Percentiles rank a stretch among this genome's conserved stretches.
These are phyloP conservation scores for Lasioglossum lativentre DNA, from an alignment of 2,888 invertebrate species.

Conservation along the genomic window DNA sequence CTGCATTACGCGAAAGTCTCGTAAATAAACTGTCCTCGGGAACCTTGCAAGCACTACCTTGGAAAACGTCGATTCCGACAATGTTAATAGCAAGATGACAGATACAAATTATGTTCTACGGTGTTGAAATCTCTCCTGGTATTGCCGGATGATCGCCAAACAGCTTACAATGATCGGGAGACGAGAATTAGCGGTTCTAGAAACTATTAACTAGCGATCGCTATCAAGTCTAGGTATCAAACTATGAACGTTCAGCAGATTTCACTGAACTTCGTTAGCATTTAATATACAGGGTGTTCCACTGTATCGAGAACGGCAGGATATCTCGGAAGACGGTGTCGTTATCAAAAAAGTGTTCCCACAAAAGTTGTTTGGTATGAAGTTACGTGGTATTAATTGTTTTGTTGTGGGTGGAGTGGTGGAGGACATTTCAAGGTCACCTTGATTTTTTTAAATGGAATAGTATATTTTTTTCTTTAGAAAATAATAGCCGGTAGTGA, in stretches of 20 bases:
- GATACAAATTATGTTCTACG: slow-evolving; percentile 19
- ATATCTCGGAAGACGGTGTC: no score
- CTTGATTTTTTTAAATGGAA: no score
- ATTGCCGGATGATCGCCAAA: neutral
- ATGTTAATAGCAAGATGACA: neutral
- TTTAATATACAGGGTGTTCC: no score
- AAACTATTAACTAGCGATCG: slow-evolving; percentile 11
- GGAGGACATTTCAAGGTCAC: no score
- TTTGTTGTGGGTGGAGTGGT: no score
- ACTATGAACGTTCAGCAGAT: neutral
- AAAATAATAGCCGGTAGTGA: no score
- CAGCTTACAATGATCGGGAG: slow-evolving; percentile 8
- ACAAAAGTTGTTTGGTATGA: no score
- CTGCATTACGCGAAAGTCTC: slow-evolving; percentile 84
- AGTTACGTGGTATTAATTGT: no score
- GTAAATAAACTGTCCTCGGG: neutral
- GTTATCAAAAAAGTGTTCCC: no score
- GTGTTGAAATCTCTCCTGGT: neutral
- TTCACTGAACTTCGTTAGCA: neutral
- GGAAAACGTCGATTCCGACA: neutral
- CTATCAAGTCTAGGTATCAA: neutral
- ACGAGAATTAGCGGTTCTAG: neutral
- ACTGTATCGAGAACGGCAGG: no score
- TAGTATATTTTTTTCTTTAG: no score
- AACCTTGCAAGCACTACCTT: neutral